A percentile compares a stretch with the other conserved stretches of the same genome.
These are phyloP conservation scores for Schmidtea mediterranea DNA, from an alignment of 1,140 invertebrate species.

Conservation along the genomic window DNA sequence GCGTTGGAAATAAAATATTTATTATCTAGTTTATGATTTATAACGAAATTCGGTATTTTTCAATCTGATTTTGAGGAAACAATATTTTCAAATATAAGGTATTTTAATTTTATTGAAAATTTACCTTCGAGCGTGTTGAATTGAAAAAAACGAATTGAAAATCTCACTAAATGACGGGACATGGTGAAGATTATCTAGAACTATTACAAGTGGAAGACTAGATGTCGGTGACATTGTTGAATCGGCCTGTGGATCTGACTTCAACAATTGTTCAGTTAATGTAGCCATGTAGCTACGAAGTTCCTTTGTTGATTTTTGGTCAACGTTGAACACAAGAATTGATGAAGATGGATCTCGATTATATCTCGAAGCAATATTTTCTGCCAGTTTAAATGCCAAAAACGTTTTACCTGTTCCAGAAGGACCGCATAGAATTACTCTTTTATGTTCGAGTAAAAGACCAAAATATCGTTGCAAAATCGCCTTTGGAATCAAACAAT, in stretches of 20 bases:
- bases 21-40: no score
- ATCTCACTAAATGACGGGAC: slow-evolving; percentile 56
- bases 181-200: slow-evolving; percentile 78
- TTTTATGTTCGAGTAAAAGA: not conserved
- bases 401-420: slow-evolving; percentile 1
- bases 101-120: no score
- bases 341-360: slow-evolving; percentile 16
- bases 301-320: slow-evolving; percentile 76
- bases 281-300: slow-evolving; percentile 66
- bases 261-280: slow-evolving; percentile 34
- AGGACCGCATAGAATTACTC: not conserved
- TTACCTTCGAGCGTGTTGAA: not conserved
- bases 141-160: not conserved
- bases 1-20: no score
- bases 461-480: not conserved
- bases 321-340: slow-evolving; percentile 43
- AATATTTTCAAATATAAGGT: no score
- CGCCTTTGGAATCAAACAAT: not conserved
- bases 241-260: slow-evolving; percentile 11
- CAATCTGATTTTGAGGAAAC: no score
- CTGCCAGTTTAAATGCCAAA: not conserved
- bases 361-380: slow-evolving; percentile 15
- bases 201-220: slow-evolving; percentile 54
- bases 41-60: no score
- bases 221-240: no score